A percentile compares a stretch with the other conserved stretches of the same genome.
Evolutionary conservation across 2,113 vertebrate species (phyloP).

Genomic region (Onychostoma macrolepis): DNA sequence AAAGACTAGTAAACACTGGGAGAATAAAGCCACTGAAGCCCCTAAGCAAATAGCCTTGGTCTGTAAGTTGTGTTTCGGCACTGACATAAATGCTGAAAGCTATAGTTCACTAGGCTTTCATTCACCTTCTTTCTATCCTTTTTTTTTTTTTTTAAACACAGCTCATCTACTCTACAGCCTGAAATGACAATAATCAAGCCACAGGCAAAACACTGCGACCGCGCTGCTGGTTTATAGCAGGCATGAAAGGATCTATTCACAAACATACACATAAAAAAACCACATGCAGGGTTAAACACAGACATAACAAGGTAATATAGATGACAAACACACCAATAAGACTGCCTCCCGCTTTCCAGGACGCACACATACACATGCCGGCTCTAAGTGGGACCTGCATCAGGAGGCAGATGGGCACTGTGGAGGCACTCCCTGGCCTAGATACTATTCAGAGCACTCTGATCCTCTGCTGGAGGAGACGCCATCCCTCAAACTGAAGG

Average conservation of each 20-base stretch:
- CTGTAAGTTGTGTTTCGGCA: background rate
- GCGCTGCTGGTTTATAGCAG: constrained; percentile 15
- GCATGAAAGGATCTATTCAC: background rate
- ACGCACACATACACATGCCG: background rate
- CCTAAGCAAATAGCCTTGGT: background rate
- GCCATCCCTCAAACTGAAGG: constrained; percentile 32
- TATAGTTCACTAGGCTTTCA: constrained; percentile 21
- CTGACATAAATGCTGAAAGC: background rate
- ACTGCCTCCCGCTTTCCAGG: constrained; percentile 43
- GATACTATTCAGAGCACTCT: constrained; percentile 55
- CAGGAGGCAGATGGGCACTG: constrained; percentile 44
- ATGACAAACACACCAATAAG: constrained; percentile 48
- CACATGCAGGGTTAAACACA: constrained; percentile 19
- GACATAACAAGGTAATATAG: constrained; percentile 46
- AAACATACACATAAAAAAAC: constrained; percentile 17
- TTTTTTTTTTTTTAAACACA: constrained; percentile 4
- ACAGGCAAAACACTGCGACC: constrained; percentile 28
- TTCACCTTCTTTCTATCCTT: background rate
- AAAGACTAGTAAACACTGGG: background rate
- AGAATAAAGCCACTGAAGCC: background rate
- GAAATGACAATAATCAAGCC: constrained; percentile 40
- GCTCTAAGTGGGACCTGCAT: constrained; percentile 40
- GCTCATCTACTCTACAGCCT: constrained; percentile 15
- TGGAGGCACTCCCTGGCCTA: constrained; percentile 56
- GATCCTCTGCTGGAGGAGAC: constrained; percentile 42